These are phyloP conservation scores for Amphipyra berbera DNA, from an alignment of 2,888 invertebrate genomes.

Conservation along the genomic window DNA sequence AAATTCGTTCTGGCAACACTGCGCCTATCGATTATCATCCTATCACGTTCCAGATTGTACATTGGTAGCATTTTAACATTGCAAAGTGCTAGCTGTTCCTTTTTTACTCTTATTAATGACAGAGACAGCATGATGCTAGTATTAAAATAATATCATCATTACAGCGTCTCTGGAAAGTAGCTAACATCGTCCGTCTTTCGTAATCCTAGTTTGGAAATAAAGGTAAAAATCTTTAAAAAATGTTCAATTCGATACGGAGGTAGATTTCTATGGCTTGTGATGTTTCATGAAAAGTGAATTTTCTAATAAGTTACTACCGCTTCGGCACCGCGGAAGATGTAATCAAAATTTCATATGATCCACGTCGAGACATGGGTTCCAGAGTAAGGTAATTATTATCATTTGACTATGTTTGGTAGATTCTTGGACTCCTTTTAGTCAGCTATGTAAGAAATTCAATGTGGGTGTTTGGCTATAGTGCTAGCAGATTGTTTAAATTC, in stretches of 20 bases:
- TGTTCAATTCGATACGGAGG: conserved; percentile 62
- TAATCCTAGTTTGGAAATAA: conserved; percentile 66
- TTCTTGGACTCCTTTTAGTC: neutral
- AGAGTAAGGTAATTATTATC: conserved; percentile 80
- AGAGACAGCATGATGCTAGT: conserved; percentile 11
- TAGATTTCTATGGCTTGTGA: conserved; percentile 81
- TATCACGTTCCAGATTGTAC: neutral
- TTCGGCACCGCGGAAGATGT: conserved; percentile 73
- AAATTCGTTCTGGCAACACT: too few species aligned
- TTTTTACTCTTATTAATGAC: neutral
- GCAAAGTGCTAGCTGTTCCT: neutral
- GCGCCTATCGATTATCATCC: neutral
- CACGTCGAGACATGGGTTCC: conserved; percentile 88
- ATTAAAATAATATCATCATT: conserved; percentile 5
- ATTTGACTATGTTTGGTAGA: conserved; percentile 15
- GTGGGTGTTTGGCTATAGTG: neutral
- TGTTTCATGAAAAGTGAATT: conserved; percentile 73
- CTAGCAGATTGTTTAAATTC: conserved; percentile 1
- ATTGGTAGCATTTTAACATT: conserved; percentile 7
- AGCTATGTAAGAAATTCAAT: conserved; percentile 1
- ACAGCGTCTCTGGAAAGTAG: conserved; percentile 44
- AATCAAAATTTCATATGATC: conserved; percentile 75
- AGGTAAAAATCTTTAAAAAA: conserved; percentile 68
- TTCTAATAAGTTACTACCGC: conserved; percentile 57
- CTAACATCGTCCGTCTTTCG: conserved; percentile 65